These are phyloP conservation scores for Callaeas wilsoni DNA, from an alignment of 2,113 vertebrate species.

Conservation along the genomic window DNA sequence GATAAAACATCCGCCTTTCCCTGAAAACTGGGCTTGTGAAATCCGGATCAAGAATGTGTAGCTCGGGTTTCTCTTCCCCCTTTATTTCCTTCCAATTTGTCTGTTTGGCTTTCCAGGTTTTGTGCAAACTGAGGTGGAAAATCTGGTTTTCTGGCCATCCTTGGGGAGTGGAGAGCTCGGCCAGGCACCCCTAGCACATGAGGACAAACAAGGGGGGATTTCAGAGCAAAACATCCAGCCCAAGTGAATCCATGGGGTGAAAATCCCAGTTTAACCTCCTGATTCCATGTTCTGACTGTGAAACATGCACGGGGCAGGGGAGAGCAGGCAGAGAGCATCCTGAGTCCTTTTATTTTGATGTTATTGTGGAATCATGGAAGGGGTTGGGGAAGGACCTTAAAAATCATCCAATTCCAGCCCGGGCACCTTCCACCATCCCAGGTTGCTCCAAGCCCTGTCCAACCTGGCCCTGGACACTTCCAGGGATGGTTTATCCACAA, in stretches of 20 bases:
- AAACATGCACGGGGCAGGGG: not conserved
- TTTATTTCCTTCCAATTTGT: accelerated
- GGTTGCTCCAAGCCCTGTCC: not conserved
- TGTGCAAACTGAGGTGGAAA: not conserved
- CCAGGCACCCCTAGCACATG: not conserved
- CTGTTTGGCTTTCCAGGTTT: not conserved
- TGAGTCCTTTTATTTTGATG: accelerated
- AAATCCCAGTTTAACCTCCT: accelerated
- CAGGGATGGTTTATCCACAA: not conserved
- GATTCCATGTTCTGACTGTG: accelerated
- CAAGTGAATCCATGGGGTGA: not conserved
- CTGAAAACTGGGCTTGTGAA: not conserved
- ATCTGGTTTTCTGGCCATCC: not conserved
- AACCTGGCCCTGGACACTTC: not conserved
- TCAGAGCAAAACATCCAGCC: not conserved
- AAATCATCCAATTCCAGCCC: not conserved
- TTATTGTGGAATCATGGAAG: not conserved
- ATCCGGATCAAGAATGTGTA: accelerated
- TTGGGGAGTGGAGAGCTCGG: not conserved
- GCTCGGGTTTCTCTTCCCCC: not conserved
- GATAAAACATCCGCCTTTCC: not conserved
- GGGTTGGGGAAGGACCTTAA: not conserved
- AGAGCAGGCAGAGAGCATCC: not conserved
- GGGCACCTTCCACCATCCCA: accelerated
- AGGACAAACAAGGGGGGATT: not conserved